phyloP scores from a whole-genome alignment of 2,888 invertebrate species.

The Pachycephus smyrnensis region DNA sequence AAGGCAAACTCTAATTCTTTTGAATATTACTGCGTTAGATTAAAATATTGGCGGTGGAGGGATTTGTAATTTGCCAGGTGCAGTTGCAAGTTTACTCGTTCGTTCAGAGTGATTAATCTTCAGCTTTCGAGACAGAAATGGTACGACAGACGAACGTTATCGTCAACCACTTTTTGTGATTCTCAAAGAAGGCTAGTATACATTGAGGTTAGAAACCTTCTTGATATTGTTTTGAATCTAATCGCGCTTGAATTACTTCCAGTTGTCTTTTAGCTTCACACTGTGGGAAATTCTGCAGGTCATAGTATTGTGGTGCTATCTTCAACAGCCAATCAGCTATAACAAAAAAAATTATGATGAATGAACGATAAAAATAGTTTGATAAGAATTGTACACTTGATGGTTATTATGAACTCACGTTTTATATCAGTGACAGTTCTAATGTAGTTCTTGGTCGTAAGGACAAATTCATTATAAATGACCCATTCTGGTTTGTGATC shows the following conservation, averaged over 20 bases:
- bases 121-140: conserved; percentile 17
- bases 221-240: conserved; percentile 89
- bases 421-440: conserved; percentile 98
- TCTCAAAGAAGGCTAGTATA: conserved; percentile 45
- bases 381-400: background rate
- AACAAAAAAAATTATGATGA: conserved; percentile 13
- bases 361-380: conserved; percentile 6
- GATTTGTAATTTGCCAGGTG: background rate
- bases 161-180: conserved; percentile 28
- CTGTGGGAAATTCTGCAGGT: conserved; percentile 96
- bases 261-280: conserved; percentile 96
- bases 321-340: conserved; percentile 93
- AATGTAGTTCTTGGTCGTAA: conserved; percentile 99
- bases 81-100: background rate
- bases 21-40: background rate
- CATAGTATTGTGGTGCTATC: conserved; percentile 98
- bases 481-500: conserved; percentile 99
- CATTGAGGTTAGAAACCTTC: conserved; percentile 81
- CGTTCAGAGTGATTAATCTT: conserved; percentile 16
- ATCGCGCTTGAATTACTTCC: conserved; percentile 85
- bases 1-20: background rate
- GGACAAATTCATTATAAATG: conserved; percentile 99
- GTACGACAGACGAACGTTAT: conserved; percentile 15
- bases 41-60: background rate
- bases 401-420: conserved; percentile 75